Evolutionary conservation across 2,113 vertebrate species (phyloP), one percentile per base, ranked within the genome.

Genomic region (Zosterops japonicus): DNA sequence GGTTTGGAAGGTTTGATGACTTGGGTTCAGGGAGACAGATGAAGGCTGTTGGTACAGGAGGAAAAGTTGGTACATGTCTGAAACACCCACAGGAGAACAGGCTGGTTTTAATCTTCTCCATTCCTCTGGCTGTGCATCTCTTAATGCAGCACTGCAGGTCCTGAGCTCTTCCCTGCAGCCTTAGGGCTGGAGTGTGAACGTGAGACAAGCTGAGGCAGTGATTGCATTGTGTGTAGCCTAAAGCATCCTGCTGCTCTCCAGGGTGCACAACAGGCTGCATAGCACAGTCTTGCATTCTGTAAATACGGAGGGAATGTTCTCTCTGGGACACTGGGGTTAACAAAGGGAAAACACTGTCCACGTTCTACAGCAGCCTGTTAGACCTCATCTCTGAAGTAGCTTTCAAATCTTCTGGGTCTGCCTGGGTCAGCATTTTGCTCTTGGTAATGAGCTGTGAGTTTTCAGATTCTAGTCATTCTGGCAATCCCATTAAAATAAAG

Each of bases 401-500:
- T 92, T 78, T 81, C 36, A 89, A 78, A 68, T 87, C 76, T 80
- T 88, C 29, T 41, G 68, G 71, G 60, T 89, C 88, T 90, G 86
- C 77, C 56, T 89, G 83, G 76, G 52, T 93, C 95, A 94, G 94
- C 86, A 63, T 70, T 92, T 94, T 89, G 29, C 79, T 94, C 77
- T 81, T 74, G 47, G 72, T 95, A 93, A 96, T 59, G 93, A 95
- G 76, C 95, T 96, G 91, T 83, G 91, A 94, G 89, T 92, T 93
- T 96, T 93, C 89, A 81, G 89, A 92, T 90, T 92, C 64, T 63
- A 75, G 80, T 90, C 14, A 8, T 87, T 80, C 89, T 95, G 91
- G 83, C 91, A 95, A 81, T 56, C 86, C 33, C 77, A 55, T 90
- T 89, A 71, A 90, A 95, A 86, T 53, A 69, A 94, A 92, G 31